Evolutionary conservation across 2,113 vertebrate genomes (phyloP).

Genomic region (Apaloderma vittatum): DNA sequence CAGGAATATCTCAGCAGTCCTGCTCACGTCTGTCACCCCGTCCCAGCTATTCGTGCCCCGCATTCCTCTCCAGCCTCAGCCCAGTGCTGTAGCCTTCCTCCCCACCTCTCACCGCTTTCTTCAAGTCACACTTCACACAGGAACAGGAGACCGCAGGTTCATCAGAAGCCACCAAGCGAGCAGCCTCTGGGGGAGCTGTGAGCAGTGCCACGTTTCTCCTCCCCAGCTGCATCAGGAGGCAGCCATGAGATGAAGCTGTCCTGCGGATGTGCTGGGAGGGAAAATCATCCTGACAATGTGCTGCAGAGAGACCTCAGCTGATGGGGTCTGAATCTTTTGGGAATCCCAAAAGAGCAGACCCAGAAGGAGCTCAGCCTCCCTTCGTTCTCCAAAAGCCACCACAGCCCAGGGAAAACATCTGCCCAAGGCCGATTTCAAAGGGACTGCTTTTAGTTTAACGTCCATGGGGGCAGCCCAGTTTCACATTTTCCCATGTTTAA

Average conservation of each 20-base stretch:
- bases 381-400: not conserved
- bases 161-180: not conserved
- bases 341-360: not conserved
- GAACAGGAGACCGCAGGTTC: not conserved
- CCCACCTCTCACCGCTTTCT: not conserved
- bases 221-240: rapidly evolving
- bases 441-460: not conserved
- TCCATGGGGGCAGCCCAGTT: not conserved
- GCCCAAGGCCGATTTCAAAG: not conserved
- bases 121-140: slow-evolving; percentile 25
- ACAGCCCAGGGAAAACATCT: slow-evolving; percentile 35
- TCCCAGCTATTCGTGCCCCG: not conserved
- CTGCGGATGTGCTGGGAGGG: not conserved
- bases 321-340: rapidly evolving
- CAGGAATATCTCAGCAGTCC: not conserved
- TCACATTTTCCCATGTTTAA: not conserved
- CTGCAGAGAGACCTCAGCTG: not conserved
- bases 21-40: not conserved
- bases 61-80: slow-evolving; percentile 24
- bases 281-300: not conserved
- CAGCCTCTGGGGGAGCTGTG: slow-evolving; percentile 59
- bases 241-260: not conserved
- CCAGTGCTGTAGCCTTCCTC: not conserved
- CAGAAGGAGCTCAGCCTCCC: not conserved
- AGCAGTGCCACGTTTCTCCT: slow-evolving; percentile 43